Evolutionary conservation across 2,797 vertebrate species (phyloP).

Genomic region (Anolis apletophallus): DNA sequence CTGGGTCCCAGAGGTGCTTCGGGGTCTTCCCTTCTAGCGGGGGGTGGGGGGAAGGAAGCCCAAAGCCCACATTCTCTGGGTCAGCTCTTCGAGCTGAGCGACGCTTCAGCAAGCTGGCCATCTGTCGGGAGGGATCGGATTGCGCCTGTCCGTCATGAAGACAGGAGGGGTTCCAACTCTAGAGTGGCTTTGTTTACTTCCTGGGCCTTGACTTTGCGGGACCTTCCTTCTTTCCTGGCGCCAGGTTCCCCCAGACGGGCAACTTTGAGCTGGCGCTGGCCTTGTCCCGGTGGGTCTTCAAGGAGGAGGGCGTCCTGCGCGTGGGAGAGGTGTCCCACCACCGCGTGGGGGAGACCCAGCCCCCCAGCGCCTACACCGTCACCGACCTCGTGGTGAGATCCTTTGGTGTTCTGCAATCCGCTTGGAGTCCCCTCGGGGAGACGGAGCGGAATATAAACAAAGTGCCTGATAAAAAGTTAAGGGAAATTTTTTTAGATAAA

Average conservation of each 20-base stretch:
- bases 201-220: background rate
- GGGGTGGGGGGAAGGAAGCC: too few relatives aligned
- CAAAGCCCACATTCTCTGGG: background rate
- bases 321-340: conserved; percentile 95
- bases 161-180: too few relatives aligned
- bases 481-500: too few relatives aligned
- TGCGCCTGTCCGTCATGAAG: too few relatives aligned
- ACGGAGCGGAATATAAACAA: background rate
- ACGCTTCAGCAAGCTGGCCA: too few relatives aligned
- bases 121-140: too few relatives aligned
- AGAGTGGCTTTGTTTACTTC: background rate
- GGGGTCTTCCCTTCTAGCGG: background rate
- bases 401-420: too few relatives aligned
- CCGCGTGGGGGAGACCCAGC: conserved; percentile 87
- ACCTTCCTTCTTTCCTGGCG: rapidly evolving
- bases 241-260: conserved; percentile 88
- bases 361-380: conserved; percentile 94
- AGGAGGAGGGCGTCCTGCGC: conserved; percentile 95
- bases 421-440: too few relatives aligned
- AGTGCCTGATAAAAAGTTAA: too few relatives aligned
- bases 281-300: conserved; percentile 97
- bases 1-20: conserved; percentile 87
- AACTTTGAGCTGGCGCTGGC: conserved; percentile 93
- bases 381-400: conserved; percentile 94
- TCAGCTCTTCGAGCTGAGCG: background rate